Conservation (phyloP, 2,888 invertebrate genomes). For the Hypena proboscidalis region DNA sequence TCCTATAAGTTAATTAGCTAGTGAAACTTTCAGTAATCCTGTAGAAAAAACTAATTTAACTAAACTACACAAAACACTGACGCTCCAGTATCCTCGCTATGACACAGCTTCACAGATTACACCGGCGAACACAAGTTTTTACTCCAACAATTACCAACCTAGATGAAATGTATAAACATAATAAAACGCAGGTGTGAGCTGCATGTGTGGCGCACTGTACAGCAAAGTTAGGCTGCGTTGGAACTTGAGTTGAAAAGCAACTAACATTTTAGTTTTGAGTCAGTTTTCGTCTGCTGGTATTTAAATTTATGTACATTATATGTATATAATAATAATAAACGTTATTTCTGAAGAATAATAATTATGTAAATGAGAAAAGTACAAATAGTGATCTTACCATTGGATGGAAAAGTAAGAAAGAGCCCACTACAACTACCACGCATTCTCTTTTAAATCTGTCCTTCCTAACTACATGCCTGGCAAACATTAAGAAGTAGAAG, state of each 20-base stretch:
- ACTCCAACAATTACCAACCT: conserved; percentile 20
- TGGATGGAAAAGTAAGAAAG: no score
- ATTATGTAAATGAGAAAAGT: no score
- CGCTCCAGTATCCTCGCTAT: conserved; percentile 7
- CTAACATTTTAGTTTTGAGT: conserved; percentile 30
- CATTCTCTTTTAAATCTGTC: no score
- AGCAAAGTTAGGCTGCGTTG: conserved; percentile 22
- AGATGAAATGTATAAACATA: conserved; percentile 35
- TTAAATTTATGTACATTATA: no score
- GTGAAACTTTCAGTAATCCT: no score
- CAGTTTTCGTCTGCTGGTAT: no score
- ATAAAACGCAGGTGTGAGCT: conserved; percentile 23
- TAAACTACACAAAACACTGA: conserved; percentile 1
- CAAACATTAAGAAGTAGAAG: conserved; percentile 50
- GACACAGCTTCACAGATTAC: conserved; percentile 14
- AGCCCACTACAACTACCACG: no score
- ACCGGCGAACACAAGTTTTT: conserved; percentile 27
- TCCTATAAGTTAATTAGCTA: no score
- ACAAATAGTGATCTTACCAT: no score
- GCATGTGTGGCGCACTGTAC: conserved; percentile 17
- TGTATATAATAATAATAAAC: no score
- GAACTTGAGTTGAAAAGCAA: conserved; percentile 9
- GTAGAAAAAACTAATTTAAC: background rate
- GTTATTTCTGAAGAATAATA: no score
- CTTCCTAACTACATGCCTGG: no score